Percentiles rank a stretch among this genome's conserved stretches.
Conservation (phyloP, 2,888 invertebrate genomes). For the Sialis fuliginosa region DNA sequence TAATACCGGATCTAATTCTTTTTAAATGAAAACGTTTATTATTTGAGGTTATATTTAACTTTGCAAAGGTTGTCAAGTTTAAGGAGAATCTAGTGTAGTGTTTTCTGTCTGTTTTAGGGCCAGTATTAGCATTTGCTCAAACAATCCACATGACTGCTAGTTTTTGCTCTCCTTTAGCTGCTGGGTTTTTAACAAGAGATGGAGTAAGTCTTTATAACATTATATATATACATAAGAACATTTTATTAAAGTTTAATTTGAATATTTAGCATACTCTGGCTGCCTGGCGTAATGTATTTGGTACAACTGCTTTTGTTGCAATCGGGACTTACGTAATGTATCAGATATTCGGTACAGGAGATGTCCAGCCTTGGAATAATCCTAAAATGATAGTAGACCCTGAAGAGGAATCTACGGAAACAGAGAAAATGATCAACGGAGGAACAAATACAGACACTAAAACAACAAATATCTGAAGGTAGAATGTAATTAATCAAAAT, state of each 20-base stretch:
- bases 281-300: conserved; percentile 48
- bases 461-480: too few species aligned
- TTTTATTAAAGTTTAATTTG: neutral
- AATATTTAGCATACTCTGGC: conserved; percentile 22
- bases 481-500: too few species aligned
- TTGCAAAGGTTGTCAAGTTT: too few species aligned
- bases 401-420: too few species aligned
- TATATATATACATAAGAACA: neutral
- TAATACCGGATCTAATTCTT: too few species aligned
- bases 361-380: conserved; percentile 36
- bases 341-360: conserved; percentile 48
- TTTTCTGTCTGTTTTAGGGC: conserved; percentile 21
- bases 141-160: conserved; percentile 63
- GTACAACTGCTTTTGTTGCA: conserved; percentile 38
- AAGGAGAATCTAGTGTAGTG: neutral
- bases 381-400: conserved; percentile 13
- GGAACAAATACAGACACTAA: too few species aligned
- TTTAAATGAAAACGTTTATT: too few species aligned
- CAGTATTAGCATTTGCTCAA: conserved; percentile 54
- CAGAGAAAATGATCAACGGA: too few species aligned
- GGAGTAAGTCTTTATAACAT: conserved; percentile 28
- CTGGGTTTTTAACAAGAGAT: conserved; percentile 38
- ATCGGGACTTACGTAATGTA: conserved; percentile 42
- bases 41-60: too few species aligned
- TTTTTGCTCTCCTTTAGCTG: conserved; percentile 46